Evolutionary conservation across 2,797 vertebrate species (phyloP), one percentile per base, ranked within the genome.

Genomic region (Scleropages formosus): DNA sequence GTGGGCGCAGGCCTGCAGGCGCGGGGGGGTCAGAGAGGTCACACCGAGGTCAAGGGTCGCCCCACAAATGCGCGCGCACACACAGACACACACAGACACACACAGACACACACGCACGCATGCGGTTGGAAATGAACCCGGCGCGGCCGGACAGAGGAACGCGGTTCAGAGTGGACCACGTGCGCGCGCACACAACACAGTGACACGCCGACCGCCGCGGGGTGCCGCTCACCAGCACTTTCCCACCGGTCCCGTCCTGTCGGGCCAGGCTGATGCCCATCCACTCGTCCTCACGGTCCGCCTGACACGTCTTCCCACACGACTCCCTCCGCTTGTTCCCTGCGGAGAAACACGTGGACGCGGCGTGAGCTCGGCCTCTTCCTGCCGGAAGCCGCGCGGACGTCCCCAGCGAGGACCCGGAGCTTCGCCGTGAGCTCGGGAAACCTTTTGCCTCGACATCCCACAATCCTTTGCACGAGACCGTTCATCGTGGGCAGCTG

Each of bases 231-330:
- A 99, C 98, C 95, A 99, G 84, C 80, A 99, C 91, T 49, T 88
- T 93, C 85, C 98, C 98, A 12, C 92, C 87, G 61, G 90, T 86
- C 81, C 81, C 90, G 44, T 95, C 89, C 91, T 99, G 98, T 46
- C 97, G 93, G 47, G 97, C 94, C 85, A 99, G 85, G 84, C 94
- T 99, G 82, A 99, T 97, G 0, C 98, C 98, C 96, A 99, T 98
- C 98, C 98, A 99, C 88, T 99, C 97, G 0, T 99, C 88, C 22
- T 96, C 92, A 76, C 96, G 88, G 88, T 99, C 95, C 75, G 94
- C 97, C 83, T 91, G 93, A 84, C 98, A 99, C 0, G 98, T 99
- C 92, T 98, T 99, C 75, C 98, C 98, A 72, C 98, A 99, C 2
- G 91, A 83, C 24, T 84, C 87, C n/a, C 92, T 93, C 26, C 78